Evolutionary conservation across 2,888 invertebrate genomes (phyloP), one percentile per base, ranked within the genome.

Genomic region (Melieria picta): DNA sequence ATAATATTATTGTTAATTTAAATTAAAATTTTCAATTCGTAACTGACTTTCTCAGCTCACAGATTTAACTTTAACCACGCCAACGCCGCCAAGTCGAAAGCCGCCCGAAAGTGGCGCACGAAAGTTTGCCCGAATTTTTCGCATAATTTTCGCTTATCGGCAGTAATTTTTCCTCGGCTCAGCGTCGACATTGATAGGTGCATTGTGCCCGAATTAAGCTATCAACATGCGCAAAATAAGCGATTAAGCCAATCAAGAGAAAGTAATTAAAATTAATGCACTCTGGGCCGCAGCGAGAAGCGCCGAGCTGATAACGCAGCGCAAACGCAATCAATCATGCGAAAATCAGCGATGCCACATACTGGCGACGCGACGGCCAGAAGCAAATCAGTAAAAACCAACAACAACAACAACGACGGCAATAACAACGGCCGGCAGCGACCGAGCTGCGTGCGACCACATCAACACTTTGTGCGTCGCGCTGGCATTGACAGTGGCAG

Each of bases 211-310:
- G 16, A 60, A 67, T 67, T 50, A 67, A 67, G 67, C 61, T 52
- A 67, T 60, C 60, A 60, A 60, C 50, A 13, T 56, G 16, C 9
- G 45, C 50, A 43, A 60, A 50, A 47, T 57, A 52, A 43, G 42
- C 60, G 45, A 57, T 50, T 47, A 67, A 67, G 50, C 13, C 60
- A 67, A 67, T 60, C 67, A 52, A 48, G 67, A 47, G 60, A 60
- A 60, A 50, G 67, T 67, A 60, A 60, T 67, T 60, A 60, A 67
- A 67, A 67, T 67, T 67, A 67, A 67, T 67, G 67, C 13, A 60
- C 60, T 60, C 52, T 1, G 45, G 52, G 30, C 30, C 30, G 30
- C 30, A 30, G 30, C 30, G 30, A 30, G 30, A 30, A 30, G 30
- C 30, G 30, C 30, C 30, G 30, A 30, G 30, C 30, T 30, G 67